phyloP scores from a whole-genome alignment of 2,888 invertebrate species.

The Xanthorhoe designata region DNA sequence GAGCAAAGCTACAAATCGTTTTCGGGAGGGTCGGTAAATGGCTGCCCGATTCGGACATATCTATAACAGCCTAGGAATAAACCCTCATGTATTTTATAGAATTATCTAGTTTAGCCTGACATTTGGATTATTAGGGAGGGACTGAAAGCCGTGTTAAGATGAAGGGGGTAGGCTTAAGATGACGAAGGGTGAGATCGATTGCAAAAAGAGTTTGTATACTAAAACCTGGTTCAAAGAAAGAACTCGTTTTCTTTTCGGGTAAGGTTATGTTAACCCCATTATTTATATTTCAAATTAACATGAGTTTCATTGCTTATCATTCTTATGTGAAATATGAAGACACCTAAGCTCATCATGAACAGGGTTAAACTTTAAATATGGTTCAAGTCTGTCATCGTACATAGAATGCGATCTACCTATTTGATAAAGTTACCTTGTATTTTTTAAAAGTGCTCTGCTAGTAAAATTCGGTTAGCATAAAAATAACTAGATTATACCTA shows the following conservation, averaged over 20 bases:
- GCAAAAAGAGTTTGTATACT: neutral
- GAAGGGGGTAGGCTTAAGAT: neutral
- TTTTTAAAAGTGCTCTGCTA: neutral
- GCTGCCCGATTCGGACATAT: constrained; percentile 24
- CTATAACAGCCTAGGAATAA: constrained; percentile 5
- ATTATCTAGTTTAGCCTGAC: neutral
- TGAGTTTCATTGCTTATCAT: too few relatives aligned
- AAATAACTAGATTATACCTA: neutral
- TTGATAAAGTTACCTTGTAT: neutral
- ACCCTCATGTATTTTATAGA: neutral
- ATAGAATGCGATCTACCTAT: too few relatives aligned
- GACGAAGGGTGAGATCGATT: neutral
- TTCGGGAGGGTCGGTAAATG: constrained; percentile 28
- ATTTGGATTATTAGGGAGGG: neutral
- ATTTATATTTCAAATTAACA: too few relatives aligned
- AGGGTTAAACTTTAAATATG: too few relatives aligned
- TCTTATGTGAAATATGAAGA: too few relatives aligned
- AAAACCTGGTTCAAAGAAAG: neutral
- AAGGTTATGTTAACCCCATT: too few relatives aligned
- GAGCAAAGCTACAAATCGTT: constrained; percentile 39
- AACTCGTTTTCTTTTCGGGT: neutral
- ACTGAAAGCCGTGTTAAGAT: neutral
- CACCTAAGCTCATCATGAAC: too few relatives aligned
- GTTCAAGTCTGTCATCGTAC: too few relatives aligned
- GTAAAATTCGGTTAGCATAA: neutral